Base-by-base conservation (phyloP, 1,140 invertebrate genomes). In the Drosophila ficusphila region DNA sequence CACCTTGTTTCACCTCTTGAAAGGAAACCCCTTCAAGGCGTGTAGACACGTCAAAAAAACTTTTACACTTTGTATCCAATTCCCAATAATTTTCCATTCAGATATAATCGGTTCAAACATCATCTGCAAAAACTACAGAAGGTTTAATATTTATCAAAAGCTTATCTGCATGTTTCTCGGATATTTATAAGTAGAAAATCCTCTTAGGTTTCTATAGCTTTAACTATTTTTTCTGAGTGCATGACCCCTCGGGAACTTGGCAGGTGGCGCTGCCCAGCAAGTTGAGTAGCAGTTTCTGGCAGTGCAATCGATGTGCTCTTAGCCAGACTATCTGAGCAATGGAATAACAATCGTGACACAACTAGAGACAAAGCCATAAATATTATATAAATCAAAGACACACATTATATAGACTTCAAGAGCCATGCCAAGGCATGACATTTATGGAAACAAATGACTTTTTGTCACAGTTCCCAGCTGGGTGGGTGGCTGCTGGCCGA, bases 371-470 rank as follows among this genome's bases (percentile, higher is more conserved):
- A 11, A 42, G 41, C 65, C 56, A 62, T 73, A 67, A 76, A 82
- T 81, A 82, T 77, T 72, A 56, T 76, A 81, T 81, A 81, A 81
- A 81, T 81, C 78, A 77, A 76, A 73, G 53, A 49, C 19, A 48
- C 67, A 76, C 68, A 82, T 68, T 78, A 78, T 67, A 64, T 72
- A 56, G 64, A 83, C 79, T 83, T 83, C 51, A 83, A 83, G 51
- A 74, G 60, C 56, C 47, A 47, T 69, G 71, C 70, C 69, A 72
- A 54, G 56, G 64, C 60, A 57, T 79, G 79, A 83, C 79, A 68
- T 85, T 83, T 76, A 83, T 83, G 79, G 74, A 85, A 83, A 75
- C 60, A 76, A 85, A 83, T 79, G 79, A 67, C 60, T 79, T 71
- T 82, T 75, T 75, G 79, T 75, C 67, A 76, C 58, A 57, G 53